These are phyloP conservation scores for Zaprionus davidi DNA, from an alignment of 1,140 invertebrate species.

Conservation along the genomic window DNA sequence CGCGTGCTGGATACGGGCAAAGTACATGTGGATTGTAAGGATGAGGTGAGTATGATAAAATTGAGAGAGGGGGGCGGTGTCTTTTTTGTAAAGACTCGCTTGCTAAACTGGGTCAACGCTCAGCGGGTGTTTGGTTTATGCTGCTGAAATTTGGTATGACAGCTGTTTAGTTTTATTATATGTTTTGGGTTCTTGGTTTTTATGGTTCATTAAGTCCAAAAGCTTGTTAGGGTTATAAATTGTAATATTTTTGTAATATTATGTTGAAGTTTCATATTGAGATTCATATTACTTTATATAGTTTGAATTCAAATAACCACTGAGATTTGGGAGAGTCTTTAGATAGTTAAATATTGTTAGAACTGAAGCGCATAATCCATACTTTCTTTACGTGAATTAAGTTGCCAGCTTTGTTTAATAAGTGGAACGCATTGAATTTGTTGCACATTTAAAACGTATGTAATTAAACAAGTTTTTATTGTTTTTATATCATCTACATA, in stretches of 20 bases:
- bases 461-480: no score
- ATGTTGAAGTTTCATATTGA: no score
- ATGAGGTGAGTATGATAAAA: slow-evolving; percentile 89
- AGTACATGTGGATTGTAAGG: slow-evolving; percentile 96
- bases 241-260: background rate
- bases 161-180: slow-evolving; percentile 2
- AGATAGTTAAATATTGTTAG: no score
- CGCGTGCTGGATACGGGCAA: slow-evolving; percentile 94
- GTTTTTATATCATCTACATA: no score
- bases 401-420: no score
- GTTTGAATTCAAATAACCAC: background rate
- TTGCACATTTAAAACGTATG: no score
- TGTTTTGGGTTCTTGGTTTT: background rate
- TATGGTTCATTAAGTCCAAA: background rate
- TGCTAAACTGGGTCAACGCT: background rate
- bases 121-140: slow-evolving; percentile 5
- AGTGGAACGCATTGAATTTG: no score
- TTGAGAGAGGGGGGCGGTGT: slow-evolving; percentile 2
- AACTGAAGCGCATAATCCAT: no score
- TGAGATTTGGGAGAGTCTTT: background rate
- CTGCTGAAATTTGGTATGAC: background rate
- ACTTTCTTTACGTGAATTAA: no score
- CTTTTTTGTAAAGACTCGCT: background rate
- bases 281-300: no score
- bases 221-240: background rate